phyloP scores from a whole-genome alignment of 2,113 vertebrate genomes.

The crab-eating macaque (Macaca fascicularis) region T2T-MFA8v1.1 NC_088380.1:88314001-88314500 shows the following conservation, averaged over 20 bases:
- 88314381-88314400: too few species aligned
- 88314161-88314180: background rate
- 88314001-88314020: background rate
- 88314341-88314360: too few species aligned
- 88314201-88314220: background rate
- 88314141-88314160: background rate
- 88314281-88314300: too few species aligned
- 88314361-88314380: too few species aligned
- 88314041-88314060: background rate
- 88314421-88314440: too few species aligned
- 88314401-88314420: too few species aligned
- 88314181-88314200: background rate
- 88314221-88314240: background rate
- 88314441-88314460: too few species aligned
- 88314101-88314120: background rate
- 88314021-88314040: background rate
- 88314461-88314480: too few species aligned
- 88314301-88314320: too few species aligned
- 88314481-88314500: too few species aligned
- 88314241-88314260: too few species aligned
- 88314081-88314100: background rate
- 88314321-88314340: too few species aligned
- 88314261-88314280: background rate
- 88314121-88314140: background rate
- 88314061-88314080: background rate